Evolutionary conservation across 1,140 invertebrate species (phyloP), one percentile per base, ranked within the genome.

Genomic region (Mycetomoellerius zeteki): DNA sequence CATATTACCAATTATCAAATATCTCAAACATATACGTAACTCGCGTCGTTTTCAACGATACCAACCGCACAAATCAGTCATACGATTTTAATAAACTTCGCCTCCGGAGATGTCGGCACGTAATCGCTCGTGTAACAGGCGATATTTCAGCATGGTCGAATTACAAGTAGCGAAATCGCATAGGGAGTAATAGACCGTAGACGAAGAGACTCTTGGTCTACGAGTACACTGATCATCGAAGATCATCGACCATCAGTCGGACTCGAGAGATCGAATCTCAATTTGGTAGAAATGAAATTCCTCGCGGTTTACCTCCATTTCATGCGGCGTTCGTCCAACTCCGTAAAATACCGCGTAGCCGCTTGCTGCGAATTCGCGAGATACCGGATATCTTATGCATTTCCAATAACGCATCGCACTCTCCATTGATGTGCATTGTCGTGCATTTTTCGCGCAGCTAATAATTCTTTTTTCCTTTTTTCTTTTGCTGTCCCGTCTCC

Each of bases 241-340:
- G 43, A 21, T 14, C 58, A 50, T 65, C 33, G 75, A 67, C 33
- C 8, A 24, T 47, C 65, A 19, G 21, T 12, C 37, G 16, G 8
- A 5, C 60, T 64, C 30, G 33, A 16, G 19, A 60, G 52, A 85
- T 86, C 84, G 50, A 80, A 86, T 81, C 54, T 50, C 75, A 64
- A 80, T 81, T 80, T 8, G 60, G 73, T 65, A 64, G 73, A 85
- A 85, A 85, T 85, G 82, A 85, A 85, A 85, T 85, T 85, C 60
- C 75, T 78, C 24, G 47, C 16, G 47, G 60, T 58, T 30, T 21
- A 47, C 7, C 52, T 24, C n/a, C 50, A 27, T 7, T 37, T 65
- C n/a, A 16, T n/a, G 16, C 54, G 10, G 19, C 71, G 43, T 27
- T 27, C 71, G 43, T 27, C 37, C 58, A 54, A 37, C 19, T 43